Evolutionary conservation across 2,888 invertebrate genomes (phyloP), one percentile per base, ranked within the genome.

Genomic region (Melanargia galathea): DNA sequence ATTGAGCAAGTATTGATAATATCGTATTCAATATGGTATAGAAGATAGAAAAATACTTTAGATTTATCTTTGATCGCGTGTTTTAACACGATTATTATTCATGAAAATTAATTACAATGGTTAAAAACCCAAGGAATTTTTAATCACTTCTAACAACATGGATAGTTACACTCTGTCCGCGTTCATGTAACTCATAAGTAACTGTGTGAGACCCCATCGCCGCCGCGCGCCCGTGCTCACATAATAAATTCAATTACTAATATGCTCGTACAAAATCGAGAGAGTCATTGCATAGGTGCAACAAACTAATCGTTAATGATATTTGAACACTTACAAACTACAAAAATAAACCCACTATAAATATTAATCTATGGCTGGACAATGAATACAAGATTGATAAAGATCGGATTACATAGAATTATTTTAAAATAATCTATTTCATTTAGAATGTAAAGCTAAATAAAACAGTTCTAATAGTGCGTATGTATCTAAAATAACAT

Each of bases 271-370:
- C 73, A 77, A 66, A 73, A 73, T 70, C 68, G 73, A 66, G 70
- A 74, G 72, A 77, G 72, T 72, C 68, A 68, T 63, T 70, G 80
- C 68, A 68, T 63, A 70, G 80, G 78, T 82, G 84, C 81, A 79
- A 82, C 79, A 80, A 80, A 81, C 78, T 84, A 84, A 83, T 83
- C 82, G 81, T 84, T 89, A 88, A 88, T 86, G 87, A 86, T 85
- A 87, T 85, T 82, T 83, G 86, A 86, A 86, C 83, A 82, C 83
- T 83, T 86, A 85, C 87, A 87, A 86, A 86, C 76, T 86, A 83
- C 77, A 82, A 83, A 81, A 86, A 83, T 87, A 84, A 86, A 86
- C 84, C 77, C 80, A 80, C 85, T 72, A 86, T 88, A 87, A 88
- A 86, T 86, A 86, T 86, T 85, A 87, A 87, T 85, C 80, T 83